Base-by-base conservation (phyloP, 1,140 invertebrate species). In the Ganaspis sp. region DNA sequence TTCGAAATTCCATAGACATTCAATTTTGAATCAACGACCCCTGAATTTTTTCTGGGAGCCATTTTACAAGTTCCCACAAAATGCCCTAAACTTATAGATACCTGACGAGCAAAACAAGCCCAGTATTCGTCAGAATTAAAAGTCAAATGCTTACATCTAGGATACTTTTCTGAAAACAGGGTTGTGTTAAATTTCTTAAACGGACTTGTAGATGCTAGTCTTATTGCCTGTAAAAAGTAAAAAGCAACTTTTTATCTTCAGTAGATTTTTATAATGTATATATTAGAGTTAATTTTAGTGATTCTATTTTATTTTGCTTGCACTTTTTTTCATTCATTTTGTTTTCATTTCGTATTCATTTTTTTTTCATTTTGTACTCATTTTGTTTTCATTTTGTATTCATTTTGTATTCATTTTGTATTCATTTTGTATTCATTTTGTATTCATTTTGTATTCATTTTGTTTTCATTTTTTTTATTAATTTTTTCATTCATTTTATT, bases 71-170 rank as follows among this genome's bases (percentile, higher is more conserved):
- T 94, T 1, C 93, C 92, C n/a, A 92, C 92, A 87, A 96, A 95
- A 88, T 97, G 96, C 72, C 95, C 95, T 45, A 96, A 87, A n/a
- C 94, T 95, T 42, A 93, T 93, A 1, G 93, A 93, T 19, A 94
- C 92, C 45, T 94, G 93, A 72, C 93, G 92, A 5, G 94, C 91
- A 15, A 93, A 93, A 79, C 96, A 97, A 72, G 92, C 92, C 95
- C 96, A 96, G 85, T 97, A 97, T 9, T 92, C 87, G 77, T 96
- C 94, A 1, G 92, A 93, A 73, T 92, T 92, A 75, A 95, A 94
- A 9, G 75, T 34, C 0, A 92, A 81, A 42, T 92, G 78, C 81
- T 93, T 91, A 83, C 96, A 97, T 9, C 94, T 95, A 0, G 94
- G 94, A 85, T 95, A 94, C 0, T 93, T 91, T 1, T 92, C 92